These are phyloP conservation scores for Huso huso DNA, from an alignment of 2,797 vertebrate genomes.

Conservation along the genomic window DNA sequence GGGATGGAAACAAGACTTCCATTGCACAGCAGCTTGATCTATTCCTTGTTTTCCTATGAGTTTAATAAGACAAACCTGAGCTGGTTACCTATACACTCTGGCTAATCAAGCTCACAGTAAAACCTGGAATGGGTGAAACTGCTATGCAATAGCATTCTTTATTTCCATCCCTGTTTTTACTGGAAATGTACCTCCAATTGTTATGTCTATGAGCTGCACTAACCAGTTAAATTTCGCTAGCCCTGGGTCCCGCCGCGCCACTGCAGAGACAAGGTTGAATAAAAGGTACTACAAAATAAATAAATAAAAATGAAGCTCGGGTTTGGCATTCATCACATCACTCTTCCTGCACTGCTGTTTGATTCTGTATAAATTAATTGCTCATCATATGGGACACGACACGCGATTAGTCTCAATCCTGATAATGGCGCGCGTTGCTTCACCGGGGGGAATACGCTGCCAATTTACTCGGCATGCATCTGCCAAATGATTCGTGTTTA, in stretches of 20 bases:
- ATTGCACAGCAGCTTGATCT: too few relatives aligned
- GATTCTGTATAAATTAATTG: conserved; percentile 71
- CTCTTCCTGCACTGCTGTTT: conserved; percentile 47
- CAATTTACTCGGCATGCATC: conserved; percentile 66
- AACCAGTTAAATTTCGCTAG: too few relatives aligned
- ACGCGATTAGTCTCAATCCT: conserved; percentile 73
- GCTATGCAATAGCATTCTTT: too few relatives aligned
- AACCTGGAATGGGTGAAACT: too few relatives aligned
- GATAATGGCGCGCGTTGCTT: conserved; percentile 66
- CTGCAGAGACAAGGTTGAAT: conserved; percentile 17
- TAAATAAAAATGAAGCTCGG: conserved; percentile 22
- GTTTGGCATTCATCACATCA: conserved; percentile 14
- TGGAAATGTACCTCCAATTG: too few relatives aligned
- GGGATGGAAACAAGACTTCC: too few relatives aligned
- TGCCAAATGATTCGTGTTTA: conserved; percentile 79
- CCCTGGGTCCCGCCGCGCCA: neutral
- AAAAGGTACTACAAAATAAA: conserved; percentile 17
- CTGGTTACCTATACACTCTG: too few relatives aligned
- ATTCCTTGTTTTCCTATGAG: too few relatives aligned
- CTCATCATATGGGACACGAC: conserved; percentile 69
- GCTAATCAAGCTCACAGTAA: too few relatives aligned
- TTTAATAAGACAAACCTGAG: too few relatives aligned
- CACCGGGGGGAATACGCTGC: conserved; percentile 61
- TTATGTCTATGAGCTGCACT: neutral
- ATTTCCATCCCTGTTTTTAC: too few relatives aligned